Base-by-base conservation (phyloP, 1,140 invertebrate species). In the Hyphantria cunea region DNA sequence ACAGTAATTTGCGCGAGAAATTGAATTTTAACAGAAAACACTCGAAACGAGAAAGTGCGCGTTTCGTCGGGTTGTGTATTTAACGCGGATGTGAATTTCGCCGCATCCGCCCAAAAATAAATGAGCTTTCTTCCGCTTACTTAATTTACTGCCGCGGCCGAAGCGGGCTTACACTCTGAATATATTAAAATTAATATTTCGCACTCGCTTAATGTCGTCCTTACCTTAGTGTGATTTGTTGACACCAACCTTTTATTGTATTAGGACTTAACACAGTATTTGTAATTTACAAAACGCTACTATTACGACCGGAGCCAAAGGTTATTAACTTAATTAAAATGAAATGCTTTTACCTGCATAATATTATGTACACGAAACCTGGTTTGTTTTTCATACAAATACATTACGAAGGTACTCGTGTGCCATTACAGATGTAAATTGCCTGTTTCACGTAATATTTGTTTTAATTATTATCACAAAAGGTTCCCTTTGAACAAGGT, bases 41-140 rank as follows among this genome's bases (percentile, higher is more conserved):
- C 79, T 87, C 74, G 76, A 80, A 80, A 81, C 76, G 72, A 70
- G 74, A 72, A 76, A 72, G 72, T 81, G 79, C 68, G 69, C 70
- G 67, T 74, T 70, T 66, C 76, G 77, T 55, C 73, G 82, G 80
- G 69, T 78, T 86, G 79, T 90, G 84, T 90, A 85, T 90, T 90
- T 88, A 86, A 88, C 85, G 87, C 85, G 84, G 84, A 90, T 88
- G 83, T 86, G 85, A 82, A 88, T 85, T 86, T 81, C 78, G 75
- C 83, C 82, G 78, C 83, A 85, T 88, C 85, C 84, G 83, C 66
- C 85, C 83, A 88, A 87, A 89, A 88, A 87, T 90, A 86, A 86
- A 90, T 87, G 85, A 86, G 80, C 80, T 87, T 90, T 90, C 87
- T 88, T 90, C 85, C 84, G 85, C 85, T 86, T 85, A 88, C 83